Base-by-base conservation (phyloP, 1,140 invertebrate genomes). In the Tyrophagus putrescentiae region DNA sequence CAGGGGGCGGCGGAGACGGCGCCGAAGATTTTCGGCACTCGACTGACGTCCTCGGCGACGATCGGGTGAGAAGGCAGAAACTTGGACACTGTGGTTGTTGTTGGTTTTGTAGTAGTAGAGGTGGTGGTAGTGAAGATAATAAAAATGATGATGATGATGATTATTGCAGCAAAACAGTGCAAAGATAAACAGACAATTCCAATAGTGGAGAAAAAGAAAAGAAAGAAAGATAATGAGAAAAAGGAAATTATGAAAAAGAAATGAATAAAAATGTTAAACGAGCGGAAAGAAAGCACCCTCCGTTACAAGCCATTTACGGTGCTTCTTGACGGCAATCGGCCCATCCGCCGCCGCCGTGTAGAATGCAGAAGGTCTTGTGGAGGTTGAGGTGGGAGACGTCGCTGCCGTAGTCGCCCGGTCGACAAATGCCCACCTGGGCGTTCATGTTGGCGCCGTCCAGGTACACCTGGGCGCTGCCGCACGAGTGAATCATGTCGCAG, bases 381-480 rank as follows among this genome's bases (percentile, higher is more conserved):
- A 97, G 77, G 72, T 98, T 97, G 44, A 99, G 76, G 79, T 98
- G 95, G 0, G 91, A 97, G 0, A 98, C 93, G 71, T 99, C 95
- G 62, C 91, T 90, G 3, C 95, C 95, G 71, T 95, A 98, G 71
- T 98, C 94, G 18, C 92, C 94, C 0, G 95, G 95, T 45, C 94
- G 78, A 70, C 94, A 98, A 0, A 98, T 75, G 13, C 92, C 95
- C 42, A 96, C 91, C 77, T 98, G 95, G 1, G 96, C 96, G 72
- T 99, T 99, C 91, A 99, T 97, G 69, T 98, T 99, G n/a, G 96
- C 96, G 1, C 95, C 96, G 71, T 99, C 96, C 18, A 98, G 72
- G 70, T 98, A 99, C 0, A 99, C 81, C 73, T 98, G 94, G 0
- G 93, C 95, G 5, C 44, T 52, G 4, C 96, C 95, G 68, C 85